Base-by-base conservation (phyloP, 2,113 vertebrate species). In the Aspidoscelis tigris region DNA sequence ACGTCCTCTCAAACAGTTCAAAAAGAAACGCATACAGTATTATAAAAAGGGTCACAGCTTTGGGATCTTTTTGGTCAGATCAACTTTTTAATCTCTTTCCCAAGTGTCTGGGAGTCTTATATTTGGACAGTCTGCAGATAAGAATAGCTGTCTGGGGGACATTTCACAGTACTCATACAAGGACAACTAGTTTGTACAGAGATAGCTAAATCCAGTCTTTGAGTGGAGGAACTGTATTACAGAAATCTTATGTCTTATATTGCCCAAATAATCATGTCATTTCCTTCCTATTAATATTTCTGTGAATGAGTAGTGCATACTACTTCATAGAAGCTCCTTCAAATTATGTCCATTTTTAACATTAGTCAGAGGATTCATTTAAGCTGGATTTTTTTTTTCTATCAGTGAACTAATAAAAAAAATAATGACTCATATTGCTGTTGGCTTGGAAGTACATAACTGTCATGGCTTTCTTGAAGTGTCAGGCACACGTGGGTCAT, bases 101-200 rank as follows among this genome's bases (percentile, higher is more conserved):
- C 20, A 43, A 76, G n/a, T 76, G 14, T 43, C 41, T 71, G 44
- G 72, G n/a, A 83, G 72, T 41, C 3, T 24, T 61, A 78, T 71
- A 71, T 78, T 73, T 78, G 76, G 53, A 71, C 61, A 20, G 39
- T 78, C 83, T 72, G 20, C 39, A 20, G 39, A 71, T 61, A 71
- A 78, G 76, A 78, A 71, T 78, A 55, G 77, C 66, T 71, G 53
- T 84, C 68, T 78, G 24, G 43, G 41, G 72, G 64, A 61, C 39
- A 69, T 41, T 64, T 76, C 21, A 39, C 20, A 76, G 3, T 41
- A 41, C 58, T 33, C 33, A 33, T 26, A 12, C 39, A 71, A 47
- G 53, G 39, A 50, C 66, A 78, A 72, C 41, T 50, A 39, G 24
- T 64, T 11, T 41, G 50, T 66, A 64, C 47, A 61, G 11, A 61